Conservation (phyloP, 2,888 invertebrate genomes). For the Tetranychus truncatus region DNA sequence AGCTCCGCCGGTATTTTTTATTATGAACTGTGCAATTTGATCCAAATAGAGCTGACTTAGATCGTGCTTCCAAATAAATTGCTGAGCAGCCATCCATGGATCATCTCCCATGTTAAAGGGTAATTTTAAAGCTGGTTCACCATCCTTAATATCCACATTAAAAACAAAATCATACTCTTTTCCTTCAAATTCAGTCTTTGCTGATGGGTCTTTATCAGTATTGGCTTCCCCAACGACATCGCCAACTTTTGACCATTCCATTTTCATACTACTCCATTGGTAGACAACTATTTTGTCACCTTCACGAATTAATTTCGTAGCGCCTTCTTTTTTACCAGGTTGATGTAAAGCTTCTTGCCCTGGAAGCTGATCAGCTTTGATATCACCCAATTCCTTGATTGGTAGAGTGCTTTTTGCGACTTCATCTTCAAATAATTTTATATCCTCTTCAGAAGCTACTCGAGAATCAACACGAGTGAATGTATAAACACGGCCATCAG, state of each 20-base stretch:
- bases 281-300: constrained; percentile 57
- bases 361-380: constrained; percentile 68
- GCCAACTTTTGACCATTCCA: constrained; percentile 65
- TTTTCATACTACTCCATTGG: constrained; percentile 35
- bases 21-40: constrained; percentile 72
- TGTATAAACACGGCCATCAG: constrained; percentile 62
- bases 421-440: constrained; percentile 51
- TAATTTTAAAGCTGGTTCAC: constrained; percentile 64
- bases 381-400: constrained; percentile 57
- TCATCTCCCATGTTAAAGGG: constrained; percentile 78
- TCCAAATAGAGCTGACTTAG: constrained; percentile 71
- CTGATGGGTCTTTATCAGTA: constrained; percentile 45
- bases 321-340: constrained; percentile 57
- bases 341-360: constrained; percentile 55
- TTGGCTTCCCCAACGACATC: constrained; percentile 62
- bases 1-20: constrained; percentile 35
- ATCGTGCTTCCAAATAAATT: constrained; percentile 64
- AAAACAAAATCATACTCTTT: constrained; percentile 88
- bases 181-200: constrained; percentile 63
- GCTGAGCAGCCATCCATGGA: constrained; percentile 75
- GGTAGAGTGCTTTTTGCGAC: constrained; percentile 43
- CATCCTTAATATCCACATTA: constrained; percentile 82
- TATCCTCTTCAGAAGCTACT: constrained; percentile 45
- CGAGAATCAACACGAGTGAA: constrained; percentile 55
- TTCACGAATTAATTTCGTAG: constrained; percentile 62